Evolutionary conservation across 2,888 invertebrate genomes (phyloP).

Genomic region (Chirona hameri): DNA sequence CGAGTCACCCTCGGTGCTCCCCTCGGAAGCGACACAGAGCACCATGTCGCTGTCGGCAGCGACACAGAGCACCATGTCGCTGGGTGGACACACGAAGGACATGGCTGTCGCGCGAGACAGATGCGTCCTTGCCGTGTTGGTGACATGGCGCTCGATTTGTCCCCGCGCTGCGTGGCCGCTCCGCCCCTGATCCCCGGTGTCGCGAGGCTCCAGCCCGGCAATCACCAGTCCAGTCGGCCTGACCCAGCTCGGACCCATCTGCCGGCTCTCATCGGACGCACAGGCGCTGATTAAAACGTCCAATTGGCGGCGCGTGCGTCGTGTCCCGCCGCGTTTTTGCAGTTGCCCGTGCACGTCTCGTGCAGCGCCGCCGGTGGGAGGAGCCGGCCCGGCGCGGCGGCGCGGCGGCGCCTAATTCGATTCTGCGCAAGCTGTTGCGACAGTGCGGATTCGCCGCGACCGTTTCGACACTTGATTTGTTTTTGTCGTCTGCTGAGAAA

Average conservation of each 20-base stretch:
- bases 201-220: no score
- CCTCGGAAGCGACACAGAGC: no score
- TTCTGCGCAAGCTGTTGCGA: constrained; percentile 1
- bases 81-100: no score
- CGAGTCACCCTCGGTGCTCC: no score
- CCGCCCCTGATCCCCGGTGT: neutral
- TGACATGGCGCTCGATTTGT: neutral
- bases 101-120: neutral
- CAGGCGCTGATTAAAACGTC: neutral
- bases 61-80: no score
- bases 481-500: neutral
- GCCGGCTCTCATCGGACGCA: neutral
- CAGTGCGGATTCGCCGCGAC: neutral
- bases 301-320: neutral
- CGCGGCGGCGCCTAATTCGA: neutral
- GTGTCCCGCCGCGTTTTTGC: neutral
- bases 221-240: no score
- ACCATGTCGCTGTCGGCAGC: no score
- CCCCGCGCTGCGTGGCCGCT: neutral
- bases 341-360: neutral
- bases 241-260: neutral
- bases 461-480: constrained; percentile 2
- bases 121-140: neutral
- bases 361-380: neutral
- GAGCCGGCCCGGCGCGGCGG: neutral